These are phyloP conservation scores for Cacatua alba DNA, from an alignment of 2,113 vertebrate genomes.

Conservation along the genomic window DNA sequence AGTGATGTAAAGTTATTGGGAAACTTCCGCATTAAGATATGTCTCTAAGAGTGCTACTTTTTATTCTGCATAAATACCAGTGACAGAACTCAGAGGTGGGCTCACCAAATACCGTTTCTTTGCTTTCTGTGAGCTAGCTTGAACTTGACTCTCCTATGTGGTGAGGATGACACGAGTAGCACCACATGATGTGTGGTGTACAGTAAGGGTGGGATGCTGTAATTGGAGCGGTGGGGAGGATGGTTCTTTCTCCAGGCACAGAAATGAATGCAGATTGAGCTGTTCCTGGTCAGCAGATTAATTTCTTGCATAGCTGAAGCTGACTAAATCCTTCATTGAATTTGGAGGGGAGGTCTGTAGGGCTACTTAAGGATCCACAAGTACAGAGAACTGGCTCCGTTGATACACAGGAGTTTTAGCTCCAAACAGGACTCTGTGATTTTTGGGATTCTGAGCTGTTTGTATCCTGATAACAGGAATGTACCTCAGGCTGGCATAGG, in stretches of 20 bases:
- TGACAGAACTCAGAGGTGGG: background rate
- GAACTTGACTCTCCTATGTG: background rate
- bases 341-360: background rate
- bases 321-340: background rate
- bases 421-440: background rate
- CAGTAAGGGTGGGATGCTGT: background rate
- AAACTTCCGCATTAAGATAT: background rate
- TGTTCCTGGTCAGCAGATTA: background rate
- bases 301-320: background rate
- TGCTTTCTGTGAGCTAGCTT: background rate
- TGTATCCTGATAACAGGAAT: background rate
- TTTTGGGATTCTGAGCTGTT: background rate
- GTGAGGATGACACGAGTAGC: background rate
- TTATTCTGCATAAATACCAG: background rate
- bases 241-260: background rate
- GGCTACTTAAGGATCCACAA: background rate
- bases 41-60: background rate
- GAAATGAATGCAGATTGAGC: background rate
- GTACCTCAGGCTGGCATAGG: fast-evolving
- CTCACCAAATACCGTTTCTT: background rate
- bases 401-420: background rate
- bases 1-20: background rate
- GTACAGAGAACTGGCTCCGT: background rate
- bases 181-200: background rate
- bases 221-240: background rate